phyloP scores from a whole-genome alignment of 2,888 invertebrate species.

The Chrysomela aeneicollis region DNA sequence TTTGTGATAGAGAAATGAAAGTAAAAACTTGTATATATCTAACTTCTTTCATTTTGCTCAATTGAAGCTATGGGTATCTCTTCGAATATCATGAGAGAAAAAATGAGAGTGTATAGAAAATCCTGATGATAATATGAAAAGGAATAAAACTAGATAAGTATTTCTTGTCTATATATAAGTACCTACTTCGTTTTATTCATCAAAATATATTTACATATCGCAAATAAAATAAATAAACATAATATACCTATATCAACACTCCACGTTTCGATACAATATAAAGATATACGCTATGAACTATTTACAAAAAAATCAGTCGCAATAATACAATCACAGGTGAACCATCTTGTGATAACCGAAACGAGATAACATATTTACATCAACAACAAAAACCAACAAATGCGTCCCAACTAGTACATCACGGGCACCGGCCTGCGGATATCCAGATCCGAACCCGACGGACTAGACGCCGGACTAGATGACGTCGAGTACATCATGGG shows the following conservation, averaged over 20 bases:
- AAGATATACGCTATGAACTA: conserved; percentile 26
- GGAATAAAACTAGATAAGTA: too few species aligned
- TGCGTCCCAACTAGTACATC: conserved; percentile 66
- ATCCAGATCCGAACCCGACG: conserved; percentile 60
- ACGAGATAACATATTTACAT: conserved; percentile 23
- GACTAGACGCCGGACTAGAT: conserved; percentile 60
- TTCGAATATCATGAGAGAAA: too few species aligned
- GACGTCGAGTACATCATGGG: conserved; percentile 60
- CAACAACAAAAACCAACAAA: conserved; percentile 25
- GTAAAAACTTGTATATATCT: too few species aligned
- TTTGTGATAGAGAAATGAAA: too few species aligned
- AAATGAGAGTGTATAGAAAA: too few species aligned
- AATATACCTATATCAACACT: conserved; percentile 27
- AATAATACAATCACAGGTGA: conserved; percentile 44
- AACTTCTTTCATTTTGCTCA: too few species aligned
- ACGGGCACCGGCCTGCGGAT: conserved; percentile 76
- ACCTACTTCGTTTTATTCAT: conserved; percentile 26
- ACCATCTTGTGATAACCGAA: conserved; percentile 28
- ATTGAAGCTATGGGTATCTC: too few species aligned
- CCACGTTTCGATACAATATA: conserved; percentile 25
- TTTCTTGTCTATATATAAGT: not conserved
- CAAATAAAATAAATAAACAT: conserved; percentile 35
- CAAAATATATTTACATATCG: conserved; percentile 26
- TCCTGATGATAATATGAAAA: too few species aligned
- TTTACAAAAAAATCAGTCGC: conserved; percentile 47